These are phyloP conservation scores for Phalera bucephala DNA, from an alignment of 2,888 invertebrate species.

Conservation along the genomic window DNA sequence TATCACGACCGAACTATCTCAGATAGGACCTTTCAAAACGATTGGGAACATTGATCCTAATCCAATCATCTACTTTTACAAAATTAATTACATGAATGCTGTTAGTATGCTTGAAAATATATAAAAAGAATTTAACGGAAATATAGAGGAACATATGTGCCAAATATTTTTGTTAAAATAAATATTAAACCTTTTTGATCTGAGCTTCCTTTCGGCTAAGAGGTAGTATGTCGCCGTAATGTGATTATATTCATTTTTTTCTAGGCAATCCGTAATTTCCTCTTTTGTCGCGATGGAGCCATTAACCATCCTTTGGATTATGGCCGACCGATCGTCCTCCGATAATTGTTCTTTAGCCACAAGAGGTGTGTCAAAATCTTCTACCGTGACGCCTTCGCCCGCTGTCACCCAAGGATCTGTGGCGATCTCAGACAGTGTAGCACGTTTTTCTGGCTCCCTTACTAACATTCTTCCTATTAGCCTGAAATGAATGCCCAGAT, in stretches of 20 bases:
- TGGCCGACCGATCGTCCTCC: constrained; percentile 94
- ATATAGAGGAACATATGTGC: too few relatives aligned
- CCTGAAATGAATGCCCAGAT: too few relatives aligned
- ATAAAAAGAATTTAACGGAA: too few relatives aligned
- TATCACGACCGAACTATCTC: too few relatives aligned
- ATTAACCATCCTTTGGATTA: constrained; percentile 97
- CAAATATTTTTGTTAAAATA: too few relatives aligned
- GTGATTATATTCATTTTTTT: constrained; percentile 98
- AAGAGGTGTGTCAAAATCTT: constrained; percentile 88
- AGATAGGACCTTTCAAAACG: too few relatives aligned
- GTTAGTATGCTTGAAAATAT: too few relatives aligned
- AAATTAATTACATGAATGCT: too few relatives aligned
- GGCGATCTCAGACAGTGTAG: constrained; percentile 93
- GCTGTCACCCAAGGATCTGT: constrained; percentile 92
- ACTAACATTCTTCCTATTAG: constrained; percentile 97
- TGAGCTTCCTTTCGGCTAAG: constrained; percentile 95
- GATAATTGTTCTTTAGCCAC: constrained; percentile 95
- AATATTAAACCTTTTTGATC: constrained; percentile 90
- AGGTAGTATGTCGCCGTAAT: constrained; percentile 99
- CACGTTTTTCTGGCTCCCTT: constrained; percentile 95
- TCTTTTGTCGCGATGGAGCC: constrained; percentile 97
- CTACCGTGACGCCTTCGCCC: constrained; percentile 76
- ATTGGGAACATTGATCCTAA: too few relatives aligned
- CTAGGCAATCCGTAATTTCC: constrained; percentile 95
- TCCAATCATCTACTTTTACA: too few relatives aligned